Base-by-base conservation (phyloP, 1,140 invertebrate genomes). In the Drosophila nebulosa region DNA sequence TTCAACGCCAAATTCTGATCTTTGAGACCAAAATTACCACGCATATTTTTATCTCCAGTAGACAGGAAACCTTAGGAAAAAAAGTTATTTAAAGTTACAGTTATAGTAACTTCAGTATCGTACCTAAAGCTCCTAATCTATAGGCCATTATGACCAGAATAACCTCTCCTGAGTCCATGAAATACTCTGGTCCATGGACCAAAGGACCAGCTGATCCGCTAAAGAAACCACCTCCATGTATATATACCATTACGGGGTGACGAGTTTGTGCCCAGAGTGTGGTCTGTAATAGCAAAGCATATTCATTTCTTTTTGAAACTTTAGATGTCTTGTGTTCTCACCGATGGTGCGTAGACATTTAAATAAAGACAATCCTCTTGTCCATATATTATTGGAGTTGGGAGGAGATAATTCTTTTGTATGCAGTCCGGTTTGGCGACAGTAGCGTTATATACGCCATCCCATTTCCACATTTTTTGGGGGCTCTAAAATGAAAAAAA, bases 321-420 rank as follows among this genome's bases (percentile, higher is more conserved):
- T 21, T 22, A 5, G 6, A 21, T 24, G 9, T 14, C 6, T 30
- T 21, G n/a, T 4, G 22, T 0, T 65, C 73, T 76, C 72, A 94
- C 93, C 70, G 77, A 67, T 30, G 94, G 94, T 46, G 92, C 83
- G 85, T 94, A 94, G 9, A 95, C 92, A 75, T 94, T 94, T n/a
- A 94, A 75, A 71, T 93, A 94, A 0, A 94, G 83, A 71, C 94
- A 95, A 78, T 95, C 94, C 79, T 94, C 94, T 3, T 66, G 21
- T 16, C 91, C 92, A n/a, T 64, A 56, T n/a, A 88, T 57, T 2
- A 32, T 18, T 1, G 79, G 71, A 27, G 55, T 71, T 0, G 74
- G 79, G 30, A 80, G 0, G n/a, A 89, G 60, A 64, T 77, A 78
- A 66, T 89, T 88, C 59, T 88, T 88, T 63, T 90, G 89, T 51